Base-by-base conservation (phyloP, 1,140 invertebrate genomes). In the Ceratina calcarata region DNA sequence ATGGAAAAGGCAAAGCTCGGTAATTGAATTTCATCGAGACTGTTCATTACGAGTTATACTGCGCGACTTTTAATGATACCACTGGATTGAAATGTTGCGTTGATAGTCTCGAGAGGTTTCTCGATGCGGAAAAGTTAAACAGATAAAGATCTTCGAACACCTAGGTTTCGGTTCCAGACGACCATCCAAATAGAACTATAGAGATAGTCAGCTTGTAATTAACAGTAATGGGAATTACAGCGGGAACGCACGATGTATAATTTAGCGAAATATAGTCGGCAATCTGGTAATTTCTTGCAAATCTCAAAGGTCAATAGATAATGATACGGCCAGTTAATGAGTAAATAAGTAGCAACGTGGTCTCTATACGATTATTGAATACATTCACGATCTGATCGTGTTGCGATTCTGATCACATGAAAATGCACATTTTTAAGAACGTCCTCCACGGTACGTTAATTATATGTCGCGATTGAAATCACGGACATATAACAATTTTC, bases 281-380 rank as follows among this genome's bases (percentile, higher is more conserved):
- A 6, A 45, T 37, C 4, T 55, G 10, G 7, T 24, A 61, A 70
- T 78, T 37, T 15, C 16, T 18, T 7, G 2, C 37, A 1, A 27
- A 70, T 77, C 22, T 69, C 37, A 53, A 62, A 72, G 58, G 68
- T 78, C 76, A 78, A 64, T 55, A 37, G 76, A 10, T 64, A 78
- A 78, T 72, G 24, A 45, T 22, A 64, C 60, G 27, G 49, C 10
- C 18, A 27, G 49, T 71, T 53, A 71, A 78, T 22, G 37, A 53
- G 8, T 71, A 53, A 61, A 62, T 78, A 62, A 71, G 3, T n/a
- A 53, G 15, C 37, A 27, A 22, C 69, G 45, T 7, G 6, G 12
- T 22, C 53, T 70, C 37, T 45, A 2, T 57, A 57, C 55, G n/a
- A 60, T 18, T 15, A 12, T 2, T 32, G 32, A 45, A 18, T 24